Evolutionary conservation across 2,797 vertebrate species (phyloP).

Genomic region (Taeniopygia guttata): DNA sequence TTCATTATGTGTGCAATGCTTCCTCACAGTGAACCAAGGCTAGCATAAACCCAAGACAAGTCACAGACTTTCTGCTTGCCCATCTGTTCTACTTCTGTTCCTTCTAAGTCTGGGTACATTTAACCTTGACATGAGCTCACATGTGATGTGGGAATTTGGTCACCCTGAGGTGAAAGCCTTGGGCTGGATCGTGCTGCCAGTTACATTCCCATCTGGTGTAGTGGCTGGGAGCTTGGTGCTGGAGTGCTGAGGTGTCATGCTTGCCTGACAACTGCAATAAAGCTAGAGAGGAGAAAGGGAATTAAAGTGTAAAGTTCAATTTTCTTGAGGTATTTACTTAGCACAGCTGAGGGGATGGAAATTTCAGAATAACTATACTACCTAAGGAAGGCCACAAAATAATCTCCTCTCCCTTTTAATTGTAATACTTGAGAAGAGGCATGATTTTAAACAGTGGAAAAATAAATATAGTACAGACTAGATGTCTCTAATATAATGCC

Average conservation of each 20-base stretch:
- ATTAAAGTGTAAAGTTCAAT: not conserved
- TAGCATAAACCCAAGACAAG: not conserved
- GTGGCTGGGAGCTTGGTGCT: not conserved
- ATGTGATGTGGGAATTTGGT: not conserved
- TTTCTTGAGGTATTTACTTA: not conserved
- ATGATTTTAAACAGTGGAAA: not conserved
- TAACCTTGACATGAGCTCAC: not conserved
- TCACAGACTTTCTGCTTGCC: not conserved
- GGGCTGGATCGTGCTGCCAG: not conserved
- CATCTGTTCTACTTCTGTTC: not conserved
- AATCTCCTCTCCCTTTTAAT: not conserved
- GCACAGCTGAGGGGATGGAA: not conserved
- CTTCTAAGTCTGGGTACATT: accelerated
- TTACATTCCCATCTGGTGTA: not conserved
- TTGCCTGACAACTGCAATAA: not conserved
- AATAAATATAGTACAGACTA: not conserved
- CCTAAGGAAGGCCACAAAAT: not conserved
- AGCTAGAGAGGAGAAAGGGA: not conserved
- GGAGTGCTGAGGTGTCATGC: accelerated
- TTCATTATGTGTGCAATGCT: not conserved
- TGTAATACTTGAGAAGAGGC: not conserved
- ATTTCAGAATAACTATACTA: not conserved
- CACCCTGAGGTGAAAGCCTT: not conserved
- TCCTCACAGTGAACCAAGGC: not conserved
- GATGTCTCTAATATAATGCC: not conserved